phyloP scores from a whole-genome alignment of 2,888 invertebrate genomes.

The Amblyjoppa fuscipennis region DNA sequence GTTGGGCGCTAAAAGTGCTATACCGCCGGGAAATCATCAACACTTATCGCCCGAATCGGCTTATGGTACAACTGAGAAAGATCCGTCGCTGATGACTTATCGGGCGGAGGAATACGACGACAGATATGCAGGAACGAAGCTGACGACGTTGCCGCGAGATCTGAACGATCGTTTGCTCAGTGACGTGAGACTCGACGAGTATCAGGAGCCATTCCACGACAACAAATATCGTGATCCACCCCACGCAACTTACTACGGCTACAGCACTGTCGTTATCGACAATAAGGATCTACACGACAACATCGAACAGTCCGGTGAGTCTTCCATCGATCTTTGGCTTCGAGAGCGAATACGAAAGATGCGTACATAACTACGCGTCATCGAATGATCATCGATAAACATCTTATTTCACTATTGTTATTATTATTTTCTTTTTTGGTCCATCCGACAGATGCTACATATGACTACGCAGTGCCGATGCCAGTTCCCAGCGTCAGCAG shows the following conservation, averaged over 20 bases:
- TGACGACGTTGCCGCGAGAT: conserved; percentile 83
- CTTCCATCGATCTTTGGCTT: conserved; percentile 56
- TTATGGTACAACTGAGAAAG: conserved; percentile 87
- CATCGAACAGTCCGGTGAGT: conserved; percentile 84
- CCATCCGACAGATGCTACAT: conserved; percentile 81
- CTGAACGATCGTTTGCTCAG: conserved; percentile 84
- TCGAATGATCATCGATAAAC: conserved; percentile 48
- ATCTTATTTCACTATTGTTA: conserved; percentile 16
- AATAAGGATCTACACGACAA: conserved; percentile 85
- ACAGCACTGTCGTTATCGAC: conserved; percentile 84
- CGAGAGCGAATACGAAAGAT: conserved; percentile 8
- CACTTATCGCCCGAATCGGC: conserved; percentile 86
- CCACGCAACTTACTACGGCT: conserved; percentile 84
- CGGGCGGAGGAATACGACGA: conserved; percentile 88
- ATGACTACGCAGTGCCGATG: conserved; percentile 84
- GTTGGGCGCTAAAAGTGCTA: conserved; percentile 84
- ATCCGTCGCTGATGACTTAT: conserved; percentile 86
- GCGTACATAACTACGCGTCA: conserved; percentile 23
- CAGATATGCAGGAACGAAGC: conserved; percentile 82
- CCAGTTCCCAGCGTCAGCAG: conserved; percentile 84
- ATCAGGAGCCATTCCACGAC: conserved; percentile 84
- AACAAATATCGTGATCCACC: conserved; percentile 83
- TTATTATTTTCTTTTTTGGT: conserved; percentile 54
- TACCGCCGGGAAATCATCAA: conserved; percentile 84
- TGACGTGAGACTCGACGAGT: conserved; percentile 84